A percentile compares a stretch with the other conserved stretches of the same genome.
Evolutionary conservation across 1,140 invertebrate species (phyloP).

Genomic region (Asobara japonica): DNA sequence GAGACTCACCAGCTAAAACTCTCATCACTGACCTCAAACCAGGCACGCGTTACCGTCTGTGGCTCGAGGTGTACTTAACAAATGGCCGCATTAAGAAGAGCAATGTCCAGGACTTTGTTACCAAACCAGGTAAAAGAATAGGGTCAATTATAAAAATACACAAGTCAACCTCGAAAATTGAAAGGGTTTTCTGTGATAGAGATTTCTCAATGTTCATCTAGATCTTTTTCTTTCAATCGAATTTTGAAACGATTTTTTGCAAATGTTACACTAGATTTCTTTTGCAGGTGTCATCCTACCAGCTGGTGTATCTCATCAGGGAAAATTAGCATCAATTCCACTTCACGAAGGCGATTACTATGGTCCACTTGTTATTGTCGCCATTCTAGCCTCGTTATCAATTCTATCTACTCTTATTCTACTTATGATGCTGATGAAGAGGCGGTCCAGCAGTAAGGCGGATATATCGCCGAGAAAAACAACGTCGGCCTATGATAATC

Average conservation of each 20-base stretch:
- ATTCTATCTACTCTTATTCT: slow-evolving; percentile 83
- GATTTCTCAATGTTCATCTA: too few species aligned
- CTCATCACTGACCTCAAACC: slow-evolving; percentile 79
- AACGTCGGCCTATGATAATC: slow-evolving; percentile 89
- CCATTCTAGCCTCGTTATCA: slow-evolving; percentile 84
- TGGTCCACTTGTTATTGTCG: slow-evolving; percentile 85
- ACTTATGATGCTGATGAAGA: slow-evolving; percentile 80
- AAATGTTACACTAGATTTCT: too few species aligned
- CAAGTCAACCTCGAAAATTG: too few species aligned
- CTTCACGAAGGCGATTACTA: slow-evolving; percentile 80
- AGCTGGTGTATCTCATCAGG: slow-evolving; percentile 67
- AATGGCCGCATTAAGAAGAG: slow-evolving; percentile 90
- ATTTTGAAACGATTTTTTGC: too few species aligned
- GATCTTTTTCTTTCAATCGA: too few species aligned
- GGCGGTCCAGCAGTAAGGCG: slow-evolving; percentile 73
- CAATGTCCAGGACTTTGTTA: slow-evolving; percentile 88
- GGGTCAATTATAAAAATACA: too few species aligned
- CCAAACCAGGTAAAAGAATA: too few species aligned
- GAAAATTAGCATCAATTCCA: slow-evolving; percentile 72
- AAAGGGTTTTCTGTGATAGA: too few species aligned
- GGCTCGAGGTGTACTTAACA: slow-evolving; percentile 87
- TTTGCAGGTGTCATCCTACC: slow-evolving; percentile 71
- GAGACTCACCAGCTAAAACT: slow-evolving; percentile 78
- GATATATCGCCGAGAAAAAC: slow-evolving; percentile 75
- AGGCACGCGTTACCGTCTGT: slow-evolving; percentile 83